Base-by-base conservation (phyloP, 2,113 vertebrate genomes). In the Pseudois nayaur region DNA sequence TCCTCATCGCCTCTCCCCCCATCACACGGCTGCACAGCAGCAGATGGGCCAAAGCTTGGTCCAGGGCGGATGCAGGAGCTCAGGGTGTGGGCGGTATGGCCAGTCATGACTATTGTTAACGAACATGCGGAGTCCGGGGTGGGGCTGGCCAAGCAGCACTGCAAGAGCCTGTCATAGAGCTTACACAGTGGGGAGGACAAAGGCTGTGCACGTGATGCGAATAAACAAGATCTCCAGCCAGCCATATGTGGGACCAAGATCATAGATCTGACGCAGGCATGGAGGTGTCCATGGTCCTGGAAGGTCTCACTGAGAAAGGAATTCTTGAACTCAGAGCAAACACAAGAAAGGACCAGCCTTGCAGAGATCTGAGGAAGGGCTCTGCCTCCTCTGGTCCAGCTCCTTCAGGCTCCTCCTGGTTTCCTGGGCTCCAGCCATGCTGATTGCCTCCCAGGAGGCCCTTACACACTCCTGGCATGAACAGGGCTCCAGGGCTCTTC, bases 201-300 rank as follows among this genome's bases (percentile, higher is more conserved):
- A 54, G 12, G 13, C 14, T 8, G 11, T 3, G 21, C 6, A 29
- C 1, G 0, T 3, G 1, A 81, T 50, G 45, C 0, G 0, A 16
- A 33, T 5, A 27, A 45, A 14, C 4, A 33, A 57, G 13, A 19
- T 6, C 16, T 74, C 23, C 79, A 29, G 19, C 11, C n/a, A 11
- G 54, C 16, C 7, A 3, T 0, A 21, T 0, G 3, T 14, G 62
- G 6, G 43, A 8, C 43, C 43, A 5, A 14, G 25, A 14, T 9
- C 23, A 11, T 0, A 50, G 87, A 57, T 8, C 1, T 13, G 82
- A 21, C 27, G 14, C 0, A 4, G 23, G 13, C 19, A 9, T 0
- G 8, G 52, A 19, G 33, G 27, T 52, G 79, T 8, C 52, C 6
- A 2, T 23, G 36, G 40, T 48, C n/a, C 43, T 21, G 27, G 33